phyloP scores from a whole-genome alignment of 2,113 vertebrate genomes.

The Irena cyanogastra region DNA sequence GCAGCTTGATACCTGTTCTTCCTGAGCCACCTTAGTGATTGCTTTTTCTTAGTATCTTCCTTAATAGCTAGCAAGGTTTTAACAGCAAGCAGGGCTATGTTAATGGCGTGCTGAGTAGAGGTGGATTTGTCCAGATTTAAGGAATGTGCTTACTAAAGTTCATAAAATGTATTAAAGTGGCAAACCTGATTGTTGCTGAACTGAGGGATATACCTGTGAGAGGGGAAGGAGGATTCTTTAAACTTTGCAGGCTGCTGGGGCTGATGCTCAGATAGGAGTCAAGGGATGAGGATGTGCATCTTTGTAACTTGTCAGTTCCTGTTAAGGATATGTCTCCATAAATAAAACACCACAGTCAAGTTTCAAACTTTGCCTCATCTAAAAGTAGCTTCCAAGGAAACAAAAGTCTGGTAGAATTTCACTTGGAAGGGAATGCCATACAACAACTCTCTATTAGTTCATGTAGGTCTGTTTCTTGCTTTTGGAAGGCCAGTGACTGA shows the following conservation, averaged over 20 bases:
- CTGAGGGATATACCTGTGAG: background rate
- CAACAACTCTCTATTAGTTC: background rate
- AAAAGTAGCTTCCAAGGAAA: background rate
- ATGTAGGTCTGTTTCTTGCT: background rate
- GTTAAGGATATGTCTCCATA: background rate
- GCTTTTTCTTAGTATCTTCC: background rate
- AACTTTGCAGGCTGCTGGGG: background rate
- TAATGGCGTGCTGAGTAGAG: background rate
- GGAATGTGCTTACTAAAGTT: background rate
- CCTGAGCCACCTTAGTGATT: constrained; percentile 1
- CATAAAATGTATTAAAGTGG: background rate
- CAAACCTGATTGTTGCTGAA: background rate
- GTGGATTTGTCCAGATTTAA: constrained; percentile 23
- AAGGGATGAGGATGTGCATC: background rate
- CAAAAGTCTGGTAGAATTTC: background rate
- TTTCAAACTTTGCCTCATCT: background rate
- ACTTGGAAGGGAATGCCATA: background rate
- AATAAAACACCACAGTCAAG: background rate
- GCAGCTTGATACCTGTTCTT: constrained; percentile 39
- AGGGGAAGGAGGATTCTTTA: background rate
- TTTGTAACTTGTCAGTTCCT: background rate
- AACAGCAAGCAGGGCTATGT: background rate
- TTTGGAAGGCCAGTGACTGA: background rate
- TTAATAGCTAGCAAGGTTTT: background rate
- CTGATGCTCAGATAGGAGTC: background rate